Percentiles rank a stretch among this genome's conserved stretches.
These are phyloP conservation scores for Crotalus tigris DNA, from an alignment of 2,113 vertebrate species.

Conservation along the genomic window DNA sequence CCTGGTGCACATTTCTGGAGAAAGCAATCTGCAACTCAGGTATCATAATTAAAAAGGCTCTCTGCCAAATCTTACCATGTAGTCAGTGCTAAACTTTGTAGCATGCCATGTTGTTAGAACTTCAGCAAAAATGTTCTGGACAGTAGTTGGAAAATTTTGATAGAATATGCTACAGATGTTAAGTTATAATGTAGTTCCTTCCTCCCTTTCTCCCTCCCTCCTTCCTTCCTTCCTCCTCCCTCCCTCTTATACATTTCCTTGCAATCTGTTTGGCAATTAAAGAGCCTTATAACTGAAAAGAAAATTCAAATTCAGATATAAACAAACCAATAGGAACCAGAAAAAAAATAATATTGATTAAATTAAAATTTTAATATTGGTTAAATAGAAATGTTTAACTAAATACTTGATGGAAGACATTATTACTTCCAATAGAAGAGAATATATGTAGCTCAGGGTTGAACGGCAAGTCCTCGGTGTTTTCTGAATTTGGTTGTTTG, in stretches of 20 bases:
- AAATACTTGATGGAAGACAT: not conserved
- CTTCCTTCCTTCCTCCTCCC: not conserved
- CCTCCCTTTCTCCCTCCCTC: not conserved
- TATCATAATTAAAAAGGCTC: not conserved
- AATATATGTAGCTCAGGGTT: not conserved
- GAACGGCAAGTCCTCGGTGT: not conserved
- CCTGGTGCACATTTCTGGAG: not conserved
- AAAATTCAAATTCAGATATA: not conserved
- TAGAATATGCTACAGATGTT: not conserved
- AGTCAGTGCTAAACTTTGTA: rapidly evolving
- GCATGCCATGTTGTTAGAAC: not conserved
- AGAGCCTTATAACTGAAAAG: not conserved
- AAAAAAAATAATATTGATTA: not conserved
- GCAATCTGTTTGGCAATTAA: not conserved
- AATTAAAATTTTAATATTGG: not conserved
- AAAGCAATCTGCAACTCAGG: not conserved
- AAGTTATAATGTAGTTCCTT: not conserved
- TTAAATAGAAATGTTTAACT: not conserved
- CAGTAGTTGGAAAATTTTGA: not conserved
- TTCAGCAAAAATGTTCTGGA: not conserved
- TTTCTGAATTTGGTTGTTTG: not conserved
- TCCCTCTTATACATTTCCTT: not conserved
- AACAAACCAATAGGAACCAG: not conserved
- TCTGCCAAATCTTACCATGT: not conserved
- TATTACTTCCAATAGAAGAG: not conserved